phyloP scores from a whole-genome alignment of 2,797 vertebrate species.

The Sebastiscus albofasciatus region DNA sequence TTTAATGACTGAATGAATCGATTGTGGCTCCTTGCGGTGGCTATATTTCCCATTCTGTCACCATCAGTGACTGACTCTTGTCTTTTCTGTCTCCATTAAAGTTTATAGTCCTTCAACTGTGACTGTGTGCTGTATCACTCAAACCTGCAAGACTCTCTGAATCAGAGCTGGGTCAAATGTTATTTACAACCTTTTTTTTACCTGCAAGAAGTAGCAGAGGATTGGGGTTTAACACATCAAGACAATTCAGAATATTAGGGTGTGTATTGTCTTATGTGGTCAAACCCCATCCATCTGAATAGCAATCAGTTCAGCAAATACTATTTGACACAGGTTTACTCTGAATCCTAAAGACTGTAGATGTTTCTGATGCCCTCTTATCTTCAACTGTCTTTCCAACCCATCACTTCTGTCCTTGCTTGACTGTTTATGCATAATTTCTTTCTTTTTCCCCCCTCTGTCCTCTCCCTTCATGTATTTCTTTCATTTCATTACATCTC shows the following conservation, averaged over 20 bases:
- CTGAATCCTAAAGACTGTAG: constrained; percentile 50
- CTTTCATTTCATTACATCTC: constrained; percentile 30
- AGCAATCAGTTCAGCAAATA: constrained; percentile 6
- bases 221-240: neutral
- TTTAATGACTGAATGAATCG: constrained; percentile 43
- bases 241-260: neutral
- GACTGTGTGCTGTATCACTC: constrained; percentile 71
- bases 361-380: constrained; percentile 72
- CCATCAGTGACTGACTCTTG: constrained; percentile 51
- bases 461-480: constrained; percentile 26
- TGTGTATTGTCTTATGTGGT: neutral
- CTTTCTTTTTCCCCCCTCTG: constrained; percentile 26
- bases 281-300: constrained; percentile 5
- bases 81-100: constrained; percentile 72
- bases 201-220: neutral
- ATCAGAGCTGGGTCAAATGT: constrained; percentile 39
- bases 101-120: constrained; percentile 64
- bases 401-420: constrained; percentile 59
- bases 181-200: constrained; percentile 9
- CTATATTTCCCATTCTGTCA: constrained; percentile 33
- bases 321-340: constrained; percentile 41
- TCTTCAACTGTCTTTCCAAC: constrained; percentile 60
- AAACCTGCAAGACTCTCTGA: constrained; percentile 30
- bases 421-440: constrained; percentile 63
- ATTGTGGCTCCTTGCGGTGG: constrained; percentile 36